Evolutionary conservation across 1,140 invertebrate species (phyloP).

Genomic region (Cotesia chilonis): DNA sequence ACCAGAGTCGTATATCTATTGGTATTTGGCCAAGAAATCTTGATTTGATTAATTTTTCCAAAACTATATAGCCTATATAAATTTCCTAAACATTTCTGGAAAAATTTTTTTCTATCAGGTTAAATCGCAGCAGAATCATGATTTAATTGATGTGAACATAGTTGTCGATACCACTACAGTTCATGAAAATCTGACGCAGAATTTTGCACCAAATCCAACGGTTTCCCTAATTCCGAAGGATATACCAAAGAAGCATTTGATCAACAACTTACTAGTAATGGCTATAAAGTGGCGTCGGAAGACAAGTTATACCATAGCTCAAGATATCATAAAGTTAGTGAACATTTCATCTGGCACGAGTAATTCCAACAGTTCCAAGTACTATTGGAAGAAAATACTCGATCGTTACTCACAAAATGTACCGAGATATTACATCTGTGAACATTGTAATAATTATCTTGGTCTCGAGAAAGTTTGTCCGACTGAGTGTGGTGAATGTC

Average conservation of each 20-base stretch:
- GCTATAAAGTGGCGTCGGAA: not conserved
- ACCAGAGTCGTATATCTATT: too few species aligned
- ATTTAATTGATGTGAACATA: too few species aligned
- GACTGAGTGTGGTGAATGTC: not conserved
- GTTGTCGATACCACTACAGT: too few species aligned
- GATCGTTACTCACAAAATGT: not conserved
- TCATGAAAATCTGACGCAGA: too few species aligned
- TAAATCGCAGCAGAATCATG: too few species aligned
- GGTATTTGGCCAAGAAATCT: too few species aligned
- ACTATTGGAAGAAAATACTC: not conserved
- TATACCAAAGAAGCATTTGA: not conserved
- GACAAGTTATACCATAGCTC: not conserved
- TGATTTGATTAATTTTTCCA: too few species aligned
- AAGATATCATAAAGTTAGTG: not conserved
- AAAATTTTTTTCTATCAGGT: too few species aligned
- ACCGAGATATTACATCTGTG: not conserved
- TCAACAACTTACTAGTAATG: not conserved
- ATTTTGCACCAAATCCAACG: too few species aligned
- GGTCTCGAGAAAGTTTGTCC: not conserved
- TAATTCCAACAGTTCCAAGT: not conserved
- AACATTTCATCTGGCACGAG: not conserved
- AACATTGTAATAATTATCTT: not conserved
- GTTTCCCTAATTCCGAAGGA: too few species aligned
- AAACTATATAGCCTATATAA: too few species aligned
- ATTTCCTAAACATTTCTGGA: too few species aligned